phyloP scores from a whole-genome alignment of 2,888 invertebrate species.

The Pelosia muscerda region DNA sequence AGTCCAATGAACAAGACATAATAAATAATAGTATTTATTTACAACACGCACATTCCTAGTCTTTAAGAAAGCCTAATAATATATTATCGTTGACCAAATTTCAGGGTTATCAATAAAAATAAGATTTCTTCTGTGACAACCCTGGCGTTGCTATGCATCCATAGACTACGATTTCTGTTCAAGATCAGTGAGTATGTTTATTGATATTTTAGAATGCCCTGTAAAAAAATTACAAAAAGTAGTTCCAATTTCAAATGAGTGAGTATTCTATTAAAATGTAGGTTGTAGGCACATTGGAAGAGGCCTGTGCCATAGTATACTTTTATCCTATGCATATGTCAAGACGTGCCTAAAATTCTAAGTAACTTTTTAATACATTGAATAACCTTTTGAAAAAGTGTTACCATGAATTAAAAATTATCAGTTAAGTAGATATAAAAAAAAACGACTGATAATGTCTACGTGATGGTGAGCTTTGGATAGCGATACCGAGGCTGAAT shows the following conservation, averaged over 20 bases:
- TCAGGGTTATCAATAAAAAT: not conserved
- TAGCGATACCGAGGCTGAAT: constrained; percentile 70
- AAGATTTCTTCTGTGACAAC: not conserved
- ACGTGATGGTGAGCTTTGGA: constrained; percentile 33
- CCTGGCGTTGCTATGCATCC: not conserved
- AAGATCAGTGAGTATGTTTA: not conserved
- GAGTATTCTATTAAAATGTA: constrained; percentile 11
- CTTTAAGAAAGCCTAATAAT: not conserved
- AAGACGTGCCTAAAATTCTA: no score
- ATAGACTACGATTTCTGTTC: not conserved
- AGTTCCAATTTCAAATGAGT: not conserved
- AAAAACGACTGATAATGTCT: constrained; percentile 36
- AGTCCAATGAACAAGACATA: not conserved
- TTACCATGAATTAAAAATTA: constrained; percentile 20
- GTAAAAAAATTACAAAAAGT: not conserved
- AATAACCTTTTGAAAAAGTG: constrained; percentile 11
- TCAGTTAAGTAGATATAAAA: constrained; percentile 26
- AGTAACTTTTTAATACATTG: not conserved
- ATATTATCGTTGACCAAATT: not conserved
- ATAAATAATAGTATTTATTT: not conserved
- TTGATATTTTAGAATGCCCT: not conserved
- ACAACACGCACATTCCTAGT: not conserved
- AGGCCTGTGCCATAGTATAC: not conserved
- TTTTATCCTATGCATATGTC: not conserved
- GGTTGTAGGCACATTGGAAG: not conserved